These are phyloP conservation scores for Xyrauchen texanus DNA, from an alignment of 2,113 vertebrate species.

Conservation along the genomic window DNA sequence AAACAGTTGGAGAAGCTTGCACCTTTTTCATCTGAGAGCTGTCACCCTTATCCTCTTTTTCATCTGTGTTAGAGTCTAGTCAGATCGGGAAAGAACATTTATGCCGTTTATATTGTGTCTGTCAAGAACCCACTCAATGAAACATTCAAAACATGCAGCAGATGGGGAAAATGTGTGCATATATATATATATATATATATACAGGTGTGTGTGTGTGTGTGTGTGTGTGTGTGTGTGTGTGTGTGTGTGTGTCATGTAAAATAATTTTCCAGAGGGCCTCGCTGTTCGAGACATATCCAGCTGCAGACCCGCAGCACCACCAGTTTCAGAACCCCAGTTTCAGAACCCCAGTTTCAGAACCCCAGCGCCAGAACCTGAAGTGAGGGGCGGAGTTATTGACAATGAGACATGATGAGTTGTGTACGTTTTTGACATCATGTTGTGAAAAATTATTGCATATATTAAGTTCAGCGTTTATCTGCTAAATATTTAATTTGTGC, in stretches of 20 bases:
- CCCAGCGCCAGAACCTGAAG: too few species aligned
- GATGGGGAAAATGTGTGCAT: constrained; percentile 2
- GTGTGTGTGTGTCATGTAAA: constrained; percentile 20
- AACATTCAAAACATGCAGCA: constrained; percentile 38
- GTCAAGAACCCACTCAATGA: constrained; percentile 50
- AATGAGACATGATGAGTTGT: too few species aligned
- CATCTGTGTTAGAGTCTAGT: constrained; percentile 56
- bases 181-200: too few species aligned
- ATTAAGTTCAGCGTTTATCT: too few species aligned
- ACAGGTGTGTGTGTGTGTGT: not conserved
- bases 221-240: constrained; percentile 35
- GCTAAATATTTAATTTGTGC: too few species aligned
- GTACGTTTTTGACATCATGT: too few species aligned
- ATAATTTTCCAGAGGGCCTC: constrained; percentile 54
- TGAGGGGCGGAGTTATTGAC: too few species aligned
- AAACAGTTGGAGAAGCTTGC: constrained; percentile 69
- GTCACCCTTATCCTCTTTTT: constrained; percentile 66
- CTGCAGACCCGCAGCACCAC: too few species aligned
- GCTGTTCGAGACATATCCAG: too few species aligned
- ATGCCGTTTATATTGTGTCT: constrained; percentile 56
- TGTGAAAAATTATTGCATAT: too few species aligned
- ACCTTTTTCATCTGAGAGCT: constrained; percentile 59
- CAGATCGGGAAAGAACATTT: constrained; percentile 59
- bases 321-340: too few species aligned
- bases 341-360: too few species aligned